phyloP scores from a whole-genome alignment of 2,888 invertebrate species.

The Megamerina dolium region DNA sequence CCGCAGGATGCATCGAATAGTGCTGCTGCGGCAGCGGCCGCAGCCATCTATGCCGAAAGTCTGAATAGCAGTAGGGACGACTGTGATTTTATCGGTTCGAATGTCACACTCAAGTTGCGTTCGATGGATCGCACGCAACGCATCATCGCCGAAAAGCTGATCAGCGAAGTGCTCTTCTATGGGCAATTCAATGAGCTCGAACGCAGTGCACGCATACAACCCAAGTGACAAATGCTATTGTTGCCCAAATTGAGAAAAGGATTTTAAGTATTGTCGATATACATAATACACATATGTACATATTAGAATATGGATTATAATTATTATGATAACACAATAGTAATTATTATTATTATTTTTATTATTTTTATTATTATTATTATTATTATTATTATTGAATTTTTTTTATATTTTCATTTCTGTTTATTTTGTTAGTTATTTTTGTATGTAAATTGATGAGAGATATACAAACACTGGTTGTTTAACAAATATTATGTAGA shows the following conservation, averaged over 20 bases:
- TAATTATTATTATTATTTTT: too few relatives aligned
- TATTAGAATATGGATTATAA: too few relatives aligned
- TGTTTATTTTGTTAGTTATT: too few relatives aligned
- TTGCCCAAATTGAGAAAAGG: conserved; percentile 15
- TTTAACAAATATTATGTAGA: too few relatives aligned
- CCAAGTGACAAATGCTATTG: conserved; percentile 44
- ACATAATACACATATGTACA: too few relatives aligned
- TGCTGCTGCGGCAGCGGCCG: conserved; percentile 36
- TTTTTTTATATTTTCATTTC: too few relatives aligned
- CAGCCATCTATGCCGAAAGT: conserved; percentile 39
- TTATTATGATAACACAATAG: too few relatives aligned
- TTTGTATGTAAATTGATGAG: too few relatives aligned
- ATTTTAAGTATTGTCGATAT: conserved; percentile 4
- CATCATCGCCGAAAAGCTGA: conserved; percentile 46
- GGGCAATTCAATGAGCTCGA: conserved; percentile 47
- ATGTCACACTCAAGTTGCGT: conserved; percentile 43
- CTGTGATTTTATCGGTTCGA: conserved; percentile 44
- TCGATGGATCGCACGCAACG: conserved; percentile 46
- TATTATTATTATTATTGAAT: too few relatives aligned
- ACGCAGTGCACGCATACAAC: conserved; percentile 42
- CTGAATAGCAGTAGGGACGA: conserved; percentile 40
- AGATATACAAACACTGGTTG: too few relatives aligned
- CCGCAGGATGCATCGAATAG: conserved; percentile 33
- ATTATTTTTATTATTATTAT: too few relatives aligned
- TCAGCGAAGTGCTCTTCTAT: conserved; percentile 45